These are phyloP conservation scores for Drosophila sechellia DNA, from an alignment of 1,140 invertebrate species.

Conservation along the genomic window DNA sequence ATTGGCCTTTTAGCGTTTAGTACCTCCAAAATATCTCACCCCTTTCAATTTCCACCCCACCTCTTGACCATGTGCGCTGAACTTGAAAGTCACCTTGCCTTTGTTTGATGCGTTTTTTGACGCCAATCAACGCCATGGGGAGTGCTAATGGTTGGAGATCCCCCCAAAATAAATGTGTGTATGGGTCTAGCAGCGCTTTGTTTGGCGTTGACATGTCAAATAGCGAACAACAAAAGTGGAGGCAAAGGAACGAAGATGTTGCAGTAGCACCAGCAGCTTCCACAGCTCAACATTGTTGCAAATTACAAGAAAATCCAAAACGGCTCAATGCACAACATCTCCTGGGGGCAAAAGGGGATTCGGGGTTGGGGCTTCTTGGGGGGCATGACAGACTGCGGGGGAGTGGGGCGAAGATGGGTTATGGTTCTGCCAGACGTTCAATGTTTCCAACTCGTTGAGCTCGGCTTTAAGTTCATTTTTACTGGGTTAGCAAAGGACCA, in stretches of 20 bases:
- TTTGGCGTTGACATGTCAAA: slow-evolving; percentile 72
- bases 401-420: slow-evolving; percentile 36
- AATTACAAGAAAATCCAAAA: slow-evolving; percentile 72
- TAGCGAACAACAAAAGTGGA: slow-evolving; percentile 49
- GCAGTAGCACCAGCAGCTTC: slow-evolving; percentile 40
- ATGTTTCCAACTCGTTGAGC: slow-evolving; percentile 71
- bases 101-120: slow-evolving; percentile 74
- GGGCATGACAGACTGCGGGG: slow-evolving; percentile 1
- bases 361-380: too few species aligned
- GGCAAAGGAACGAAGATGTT: slow-evolving; percentile 18
- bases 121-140: slow-evolving; percentile 69
- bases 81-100: slow-evolving; percentile 73
- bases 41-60: too few species aligned
- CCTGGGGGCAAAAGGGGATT: neutral
- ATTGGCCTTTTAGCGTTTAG: neutral
- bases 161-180: neutral
- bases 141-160: slow-evolving; percentile 13
- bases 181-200: slow-evolving; percentile 51
- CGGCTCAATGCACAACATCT: slow-evolving; percentile 67
- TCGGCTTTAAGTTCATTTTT: slow-evolving; percentile 73
- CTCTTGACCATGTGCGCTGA: slow-evolving; percentile 35
- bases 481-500: slow-evolving; percentile 44
- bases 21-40: neutral
- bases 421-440: slow-evolving; percentile 60
- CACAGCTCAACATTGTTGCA: slow-evolving; percentile 66